A percentile compares a stretch with the other conserved stretches of the same genome.
These are phyloP conservation scores for Centropristis striata DNA, from an alignment of 2,113 vertebrate species.

Conservation along the genomic window DNA sequence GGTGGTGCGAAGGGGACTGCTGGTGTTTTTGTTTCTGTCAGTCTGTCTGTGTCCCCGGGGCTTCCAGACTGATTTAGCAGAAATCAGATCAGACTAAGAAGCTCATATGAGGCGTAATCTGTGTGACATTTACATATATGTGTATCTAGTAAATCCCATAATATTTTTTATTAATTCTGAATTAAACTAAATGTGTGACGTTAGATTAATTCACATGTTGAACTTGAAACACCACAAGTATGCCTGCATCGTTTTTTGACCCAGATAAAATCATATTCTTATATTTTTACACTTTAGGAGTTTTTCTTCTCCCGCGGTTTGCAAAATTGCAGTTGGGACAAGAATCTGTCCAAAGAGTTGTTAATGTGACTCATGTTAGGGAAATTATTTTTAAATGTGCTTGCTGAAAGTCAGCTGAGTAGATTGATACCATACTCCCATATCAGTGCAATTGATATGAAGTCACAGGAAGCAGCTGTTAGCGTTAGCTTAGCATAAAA, in stretches of 20 bases:
- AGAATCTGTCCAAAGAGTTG: not conserved
- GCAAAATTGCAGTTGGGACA: not conserved
- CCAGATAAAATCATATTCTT: slow-evolving; percentile 14
- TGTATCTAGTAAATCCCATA: slow-evolving; percentile 76
- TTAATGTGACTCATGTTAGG: not conserved
- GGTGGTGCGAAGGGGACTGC: not conserved
- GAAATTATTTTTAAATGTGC: not conserved
- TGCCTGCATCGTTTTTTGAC: slow-evolving; percentile 8
- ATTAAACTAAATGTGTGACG: slow-evolving; percentile 69
- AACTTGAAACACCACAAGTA: slow-evolving; percentile 18
- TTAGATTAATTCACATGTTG: slow-evolving; percentile 50
- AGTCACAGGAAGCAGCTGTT: too few species aligned
- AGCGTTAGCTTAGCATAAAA: too few species aligned
- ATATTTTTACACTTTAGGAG: not conserved
- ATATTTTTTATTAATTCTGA: slow-evolving; percentile 77
- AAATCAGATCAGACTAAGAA: slow-evolving; percentile 83
- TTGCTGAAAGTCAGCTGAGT: not conserved
- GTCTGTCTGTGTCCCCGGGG: slow-evolving; percentile 27
- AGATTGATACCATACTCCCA: not conserved
- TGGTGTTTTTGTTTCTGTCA: slow-evolving; percentile 23
- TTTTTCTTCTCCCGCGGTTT: not conserved
- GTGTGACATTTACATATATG: slow-evolving; percentile 82
- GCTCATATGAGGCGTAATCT: slow-evolving; percentile 77
- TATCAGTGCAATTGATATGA: too few species aligned
- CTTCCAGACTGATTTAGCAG: slow-evolving; percentile 76